A percentile compares a stretch with the other conserved stretches of the same genome.
These are phyloP conservation scores for Timema podura DNA, from an alignment of 2,888 invertebrate genomes.

Conservation along the genomic window DNA sequence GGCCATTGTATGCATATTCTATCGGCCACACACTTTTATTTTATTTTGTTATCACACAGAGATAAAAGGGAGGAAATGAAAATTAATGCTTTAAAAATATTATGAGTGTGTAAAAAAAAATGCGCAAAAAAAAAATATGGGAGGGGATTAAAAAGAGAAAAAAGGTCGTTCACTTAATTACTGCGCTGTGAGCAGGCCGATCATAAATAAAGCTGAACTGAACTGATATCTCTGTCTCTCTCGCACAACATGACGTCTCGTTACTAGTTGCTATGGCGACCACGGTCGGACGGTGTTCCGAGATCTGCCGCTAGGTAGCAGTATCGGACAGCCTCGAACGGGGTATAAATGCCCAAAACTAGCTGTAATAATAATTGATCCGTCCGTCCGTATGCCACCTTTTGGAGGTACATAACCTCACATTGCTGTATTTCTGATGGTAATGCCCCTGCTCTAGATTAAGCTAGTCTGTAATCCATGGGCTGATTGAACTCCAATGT, in stretches of 20 bases:
- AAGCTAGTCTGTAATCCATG: no score
- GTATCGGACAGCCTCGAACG: neutral
- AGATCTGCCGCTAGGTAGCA: conserved; percentile 3
- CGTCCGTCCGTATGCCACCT: no score
- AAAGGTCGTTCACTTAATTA: conserved; percentile 17
- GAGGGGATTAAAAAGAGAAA: neutral
- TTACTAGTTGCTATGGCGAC: no score
- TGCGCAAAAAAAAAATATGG: neutral
- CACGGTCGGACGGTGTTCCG: neutral
- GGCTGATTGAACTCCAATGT: no score
- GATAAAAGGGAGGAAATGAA: neutral
- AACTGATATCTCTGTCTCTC: neutral
- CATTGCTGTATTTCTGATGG: no score
- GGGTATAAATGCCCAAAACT: no score
- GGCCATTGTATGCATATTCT: no score
- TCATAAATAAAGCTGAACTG: conserved; percentile 16
- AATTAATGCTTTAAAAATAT: conserved; percentile 16
- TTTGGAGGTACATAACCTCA: no score
- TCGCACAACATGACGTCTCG: no score
- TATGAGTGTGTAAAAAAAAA: neutral
- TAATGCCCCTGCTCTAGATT: no score
- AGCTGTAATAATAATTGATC: no score
- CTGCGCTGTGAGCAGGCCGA: conserved; percentile 1
- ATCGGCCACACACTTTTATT: no score
- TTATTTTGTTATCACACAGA: neutral